phyloP scores from a whole-genome alignment of 2,113 vertebrate genomes.

The Halichoeres trimaculatus region DNA sequence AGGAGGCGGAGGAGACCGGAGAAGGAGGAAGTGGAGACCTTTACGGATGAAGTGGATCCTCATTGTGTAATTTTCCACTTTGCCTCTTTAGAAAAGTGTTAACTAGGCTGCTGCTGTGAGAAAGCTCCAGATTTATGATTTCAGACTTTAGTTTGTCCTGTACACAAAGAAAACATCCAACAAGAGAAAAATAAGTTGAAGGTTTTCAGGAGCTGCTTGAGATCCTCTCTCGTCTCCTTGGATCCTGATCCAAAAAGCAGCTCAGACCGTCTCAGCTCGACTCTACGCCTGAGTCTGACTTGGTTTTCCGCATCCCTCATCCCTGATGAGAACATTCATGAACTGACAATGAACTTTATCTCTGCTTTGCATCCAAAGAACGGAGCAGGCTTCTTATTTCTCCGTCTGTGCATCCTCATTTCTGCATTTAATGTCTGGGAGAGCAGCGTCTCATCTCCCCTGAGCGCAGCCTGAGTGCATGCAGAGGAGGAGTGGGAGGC shows the following conservation, averaged over 20 bases:
- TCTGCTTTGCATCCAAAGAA: slow-evolving; percentile 37
- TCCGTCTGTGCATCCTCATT: slow-evolving; percentile 38
- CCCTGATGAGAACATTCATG: background rate
- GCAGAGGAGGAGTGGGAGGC: slow-evolving; percentile 64
- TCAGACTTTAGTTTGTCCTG: background rate
- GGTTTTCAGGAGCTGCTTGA: background rate
- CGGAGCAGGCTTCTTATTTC: slow-evolving; percentile 26
- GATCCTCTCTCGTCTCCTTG: background rate
- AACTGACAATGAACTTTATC: slow-evolving; percentile 22
- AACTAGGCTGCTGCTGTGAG: slow-evolving; percentile 21
- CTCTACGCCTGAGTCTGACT: background rate
- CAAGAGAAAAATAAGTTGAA: background rate
- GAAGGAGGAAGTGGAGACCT: slow-evolving; percentile 24
- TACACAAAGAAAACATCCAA: no score
- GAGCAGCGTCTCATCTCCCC: slow-evolving; percentile 59
- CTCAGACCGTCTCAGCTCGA: background rate
- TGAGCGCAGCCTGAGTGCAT: slow-evolving; percentile 59
- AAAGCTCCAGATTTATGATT: slow-evolving; percentile 3
- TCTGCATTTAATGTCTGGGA: slow-evolving; percentile 59
- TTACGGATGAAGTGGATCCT: slow-evolving; percentile 32
- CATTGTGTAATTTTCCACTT: slow-evolving; percentile 33
- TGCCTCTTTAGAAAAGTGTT: slow-evolving; percentile 20
- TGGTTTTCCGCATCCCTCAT: slow-evolving; percentile 2
- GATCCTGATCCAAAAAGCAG: background rate
- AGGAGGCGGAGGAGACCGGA: background rate